Base-by-base conservation (phyloP, 2,797 vertebrate genomes). In the Sebastes iracundus region DNA sequence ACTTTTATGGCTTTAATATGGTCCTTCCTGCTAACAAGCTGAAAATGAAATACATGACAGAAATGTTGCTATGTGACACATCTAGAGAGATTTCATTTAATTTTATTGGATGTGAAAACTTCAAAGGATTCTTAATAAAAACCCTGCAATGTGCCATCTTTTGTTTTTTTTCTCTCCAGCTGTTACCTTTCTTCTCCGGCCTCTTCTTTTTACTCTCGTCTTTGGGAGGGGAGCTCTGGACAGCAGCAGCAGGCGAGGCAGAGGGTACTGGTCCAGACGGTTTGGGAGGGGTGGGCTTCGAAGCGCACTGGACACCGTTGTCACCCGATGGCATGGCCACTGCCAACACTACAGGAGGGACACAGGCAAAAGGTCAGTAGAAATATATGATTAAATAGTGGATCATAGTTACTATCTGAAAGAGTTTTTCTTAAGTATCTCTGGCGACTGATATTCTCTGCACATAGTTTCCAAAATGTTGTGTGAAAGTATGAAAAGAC, bases 131-230 rank as follows among this genome's bases (percentile, higher is more conserved):
- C 5, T 3, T 35, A 32, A 73, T 32, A 49, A 74, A 73, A 73
- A 33, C 4, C 27, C 16, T 16, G 22, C 12, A 28, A 35, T 16
- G n/a, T 35, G 68, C 10, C n/a, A 33, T 30, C 7, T 3, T 59
- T 49, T 46, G 13, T 42, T 20, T 63, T 46, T 16, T 66, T 20
- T 30, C 7, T 11, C 27, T 73, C n/a, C 30, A 46, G 59, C 33
- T 4, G 22, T 80, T 95, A 99, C 98, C 98, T 97, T 98, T 99
- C 87, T 98, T 98, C 92, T 97, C 98, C 49, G 87, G 96, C 78
- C 98, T 99, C 79, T 96, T 97, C 91, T 97, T 98, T 81, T 97
- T 97, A 77, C 95, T 92, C 91, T 97, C 96, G 12, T 90, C 95
- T 93, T 91, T 94, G 82, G 94, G 92, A 66, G 92, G 6, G 23